Evolutionary conservation across 1,140 invertebrate species (phyloP), one percentile per base, ranked within the genome.

Genomic region (Halesus radiatus): DNA sequence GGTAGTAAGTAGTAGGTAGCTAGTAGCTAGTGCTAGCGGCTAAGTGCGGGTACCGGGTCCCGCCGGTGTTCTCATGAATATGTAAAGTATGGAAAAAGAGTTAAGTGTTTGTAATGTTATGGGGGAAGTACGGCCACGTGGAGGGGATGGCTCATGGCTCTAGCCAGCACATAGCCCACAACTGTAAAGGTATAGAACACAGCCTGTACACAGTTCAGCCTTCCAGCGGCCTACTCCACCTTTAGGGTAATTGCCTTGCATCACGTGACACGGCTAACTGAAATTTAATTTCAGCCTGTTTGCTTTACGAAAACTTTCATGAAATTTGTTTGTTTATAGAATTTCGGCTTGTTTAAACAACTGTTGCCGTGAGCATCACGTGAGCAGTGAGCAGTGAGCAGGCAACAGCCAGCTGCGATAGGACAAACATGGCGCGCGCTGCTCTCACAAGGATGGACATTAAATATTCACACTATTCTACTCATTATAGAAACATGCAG

Each of bases 21-120:
- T n/a, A n/a, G n/a, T n/a, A 16, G 8, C 37, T 45, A 45, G 5
- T 1, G 37, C 37, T 45, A 13, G 37, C 1, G 37, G 32, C 66
- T 52, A 72, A 29, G 20, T 23, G 68, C 26, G 50, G 50, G 23
- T 45, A 62, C 32, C 2, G 50, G 45, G 23, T 45, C 37, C 37
- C 10, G 37, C 0, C 37, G 37, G 60, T 66, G 62, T 53, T 54
- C 78, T 82, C 78, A 82, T 82, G 75, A 82, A 82, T 82, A 82
- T 82, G 78, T 73, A 82, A 82, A 82, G 72, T 54, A 62, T 56
- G 56, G 68, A 74, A 79, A 76, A 79, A 56, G 56, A 58, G 62
- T 64, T 72, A 79, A 70, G 68, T 79, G 77, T 56, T 62, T 72
- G 76, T 76, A 64, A 76, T 78, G 62, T n/a, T 52, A 68, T 8